phyloP scores from a whole-genome alignment of 2,797 vertebrate species.

The Sardinella longiceps region DNA sequence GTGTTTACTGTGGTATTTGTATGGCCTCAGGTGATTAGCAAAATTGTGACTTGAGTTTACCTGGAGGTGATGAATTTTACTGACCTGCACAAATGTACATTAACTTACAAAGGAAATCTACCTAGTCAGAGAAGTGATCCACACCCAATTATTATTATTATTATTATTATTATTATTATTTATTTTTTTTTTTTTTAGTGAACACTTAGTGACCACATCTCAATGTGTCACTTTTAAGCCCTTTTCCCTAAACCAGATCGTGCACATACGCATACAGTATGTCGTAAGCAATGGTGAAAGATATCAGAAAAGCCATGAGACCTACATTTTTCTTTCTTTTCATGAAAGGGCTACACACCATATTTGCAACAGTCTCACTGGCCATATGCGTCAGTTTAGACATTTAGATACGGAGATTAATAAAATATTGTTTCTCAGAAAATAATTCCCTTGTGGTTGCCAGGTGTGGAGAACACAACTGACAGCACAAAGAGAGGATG shows the following conservation, averaged over 20 bases:
- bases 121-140: background rate
- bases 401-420: background rate
- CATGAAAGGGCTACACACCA: constrained; percentile 22
- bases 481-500: background rate
- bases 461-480: background rate
- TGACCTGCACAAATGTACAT: constrained; percentile 11
- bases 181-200: background rate
- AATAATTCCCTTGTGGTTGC: background rate
- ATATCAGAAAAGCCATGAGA: constrained; percentile 6
- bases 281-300: background rate
- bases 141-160: background rate
- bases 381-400: background rate
- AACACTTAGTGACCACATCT: background rate
- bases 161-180: too few species aligned
- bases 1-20: background rate
- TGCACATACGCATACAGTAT: background rate
- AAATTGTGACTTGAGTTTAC: constrained; percentile 11
- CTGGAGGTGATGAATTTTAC: background rate
- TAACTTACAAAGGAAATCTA: background rate
- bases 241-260: background rate
- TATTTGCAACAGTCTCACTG: constrained; percentile 12
- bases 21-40: background rate
- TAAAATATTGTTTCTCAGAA: background rate
- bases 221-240: background rate
- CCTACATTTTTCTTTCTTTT: background rate